phyloP scores from a whole-genome alignment of 2,113 vertebrate species.

The Sisor rabdophorus region DNA sequence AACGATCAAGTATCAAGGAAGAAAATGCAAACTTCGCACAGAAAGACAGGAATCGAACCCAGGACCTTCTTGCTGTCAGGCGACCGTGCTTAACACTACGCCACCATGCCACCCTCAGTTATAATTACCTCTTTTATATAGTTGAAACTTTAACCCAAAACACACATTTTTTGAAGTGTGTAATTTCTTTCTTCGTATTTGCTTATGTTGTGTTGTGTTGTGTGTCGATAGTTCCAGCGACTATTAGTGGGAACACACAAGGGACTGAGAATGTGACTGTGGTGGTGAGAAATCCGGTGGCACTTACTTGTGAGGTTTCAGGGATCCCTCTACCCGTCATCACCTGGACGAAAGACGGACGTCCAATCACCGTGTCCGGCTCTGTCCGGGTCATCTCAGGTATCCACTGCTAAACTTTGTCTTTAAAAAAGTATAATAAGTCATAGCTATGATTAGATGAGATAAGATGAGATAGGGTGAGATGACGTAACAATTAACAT shows the following conservation, averaged over 20 bases:
- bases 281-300: slow-evolving; percentile 85
- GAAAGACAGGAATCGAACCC: too few relatives aligned
- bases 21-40: too few relatives aligned
- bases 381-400: slow-evolving; percentile 83
- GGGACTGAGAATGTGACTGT: slow-evolving; percentile 83
- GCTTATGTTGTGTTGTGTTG: background rate
- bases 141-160: background rate
- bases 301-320: slow-evolving; percentile 84
- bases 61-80: too few relatives aligned
- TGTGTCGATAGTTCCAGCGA: slow-evolving; percentile 76
- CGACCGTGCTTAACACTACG: too few relatives aligned
- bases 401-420: slow-evolving; percentile 50
- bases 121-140: background rate
- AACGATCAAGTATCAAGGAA: too few relatives aligned
- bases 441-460: too few relatives aligned
- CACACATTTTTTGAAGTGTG: background rate
- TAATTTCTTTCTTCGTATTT: background rate
- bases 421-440: background rate
- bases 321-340: slow-evolving; percentile 88
- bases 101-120: background rate
- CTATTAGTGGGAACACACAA: slow-evolving; percentile 70
- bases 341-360: slow-evolving; percentile 85
- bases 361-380: slow-evolving; percentile 69
- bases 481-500: too few relatives aligned
- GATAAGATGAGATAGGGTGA: too few relatives aligned